A percentile compares a stretch with the other conserved stretches of the same genome.
Evolutionary conservation across 2,797 vertebrate genomes (phyloP).

Genomic region (Thalassophryne amazonica): DNA sequence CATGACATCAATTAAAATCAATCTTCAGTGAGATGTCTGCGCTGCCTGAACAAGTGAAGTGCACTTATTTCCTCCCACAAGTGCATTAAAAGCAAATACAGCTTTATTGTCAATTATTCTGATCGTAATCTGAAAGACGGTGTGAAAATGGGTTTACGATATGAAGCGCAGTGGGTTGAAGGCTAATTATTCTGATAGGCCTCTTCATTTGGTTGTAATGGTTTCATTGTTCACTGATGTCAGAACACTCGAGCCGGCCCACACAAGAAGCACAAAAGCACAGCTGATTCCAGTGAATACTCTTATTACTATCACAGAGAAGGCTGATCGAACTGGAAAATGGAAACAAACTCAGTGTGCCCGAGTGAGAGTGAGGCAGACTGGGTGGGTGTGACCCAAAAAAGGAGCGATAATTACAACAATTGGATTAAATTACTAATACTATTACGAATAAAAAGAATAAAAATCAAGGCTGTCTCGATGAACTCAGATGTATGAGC

Average conservation of each 20-base stretch:
- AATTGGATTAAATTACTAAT: too few species aligned
- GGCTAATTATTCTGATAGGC: conserved; percentile 9
- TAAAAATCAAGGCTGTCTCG: conserved; percentile 19
- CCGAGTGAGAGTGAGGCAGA: conserved; percentile 28
- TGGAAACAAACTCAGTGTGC: conserved; percentile 17
- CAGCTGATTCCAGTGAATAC: conserved; percentile 10
- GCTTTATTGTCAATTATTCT: not conserved
- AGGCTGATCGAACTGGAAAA: conserved; percentile 19
- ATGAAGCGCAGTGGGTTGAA: not conserved
- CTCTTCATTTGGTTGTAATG: not conserved
- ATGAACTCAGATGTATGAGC: conserved; percentile 8
- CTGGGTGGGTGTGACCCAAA: conserved; percentile 32
- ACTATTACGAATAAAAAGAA: too few species aligned
- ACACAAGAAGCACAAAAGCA: not conserved
- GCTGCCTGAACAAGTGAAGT: conserved; percentile 1
- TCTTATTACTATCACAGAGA: conserved; percentile 7
- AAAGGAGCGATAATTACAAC: conserved; percentile 40
- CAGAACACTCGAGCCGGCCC: not conserved
- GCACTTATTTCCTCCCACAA: too few species aligned
- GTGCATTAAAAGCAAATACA: too few species aligned
- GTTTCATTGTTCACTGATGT: conserved; percentile 9
- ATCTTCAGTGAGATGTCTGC: conserved; percentile 8
- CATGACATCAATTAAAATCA: too few species aligned
- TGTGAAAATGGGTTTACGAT: not conserved
- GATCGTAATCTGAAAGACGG: not conserved